Percentiles rank a stretch among this genome's conserved stretches.
These are phyloP conservation scores for Acipenser transmontanus DNA, from an alignment of 2,797 vertebrate species.

Conservation along the genomic window DNA sequence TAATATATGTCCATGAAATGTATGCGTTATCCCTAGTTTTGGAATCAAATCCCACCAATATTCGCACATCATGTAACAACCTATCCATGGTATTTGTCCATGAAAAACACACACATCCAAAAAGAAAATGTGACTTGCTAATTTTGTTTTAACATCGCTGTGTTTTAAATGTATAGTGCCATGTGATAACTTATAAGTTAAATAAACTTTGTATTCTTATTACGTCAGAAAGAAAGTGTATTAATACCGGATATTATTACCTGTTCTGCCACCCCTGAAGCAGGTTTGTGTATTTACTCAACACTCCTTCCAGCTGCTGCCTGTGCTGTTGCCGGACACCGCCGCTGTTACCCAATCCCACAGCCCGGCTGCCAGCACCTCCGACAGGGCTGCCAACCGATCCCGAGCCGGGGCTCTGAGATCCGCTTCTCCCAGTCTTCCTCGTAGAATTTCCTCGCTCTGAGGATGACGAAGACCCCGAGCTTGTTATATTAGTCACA, in stretches of 20 bases:
- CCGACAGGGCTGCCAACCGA: slow-evolving; percentile 43
- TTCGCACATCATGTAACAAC: too few relatives aligned
- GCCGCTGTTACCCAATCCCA: slow-evolving; percentile 41
- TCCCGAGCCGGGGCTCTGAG: slow-evolving; percentile 51
- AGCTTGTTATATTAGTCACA: slow-evolving; percentile 42
- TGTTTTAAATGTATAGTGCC: too few relatives aligned
- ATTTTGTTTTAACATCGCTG: too few relatives aligned
- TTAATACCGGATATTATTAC: slow-evolving; percentile 45
- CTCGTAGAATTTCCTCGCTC: slow-evolving; percentile 42
- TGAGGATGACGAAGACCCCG: slow-evolving; percentile 24
- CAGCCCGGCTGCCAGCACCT: slow-evolving; percentile 42
- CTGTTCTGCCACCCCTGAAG: slow-evolving; percentile 97
- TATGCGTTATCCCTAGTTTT: too few relatives aligned
- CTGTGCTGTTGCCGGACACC: slow-evolving; percentile 47
- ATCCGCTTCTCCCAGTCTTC: slow-evolving; percentile 42
- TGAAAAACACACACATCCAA: too few relatives aligned
- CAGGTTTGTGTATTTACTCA: slow-evolving; percentile 97
- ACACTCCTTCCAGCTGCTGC: slow-evolving; percentile 77
- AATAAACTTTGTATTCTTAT: too few relatives aligned
- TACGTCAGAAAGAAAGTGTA: too few relatives aligned
- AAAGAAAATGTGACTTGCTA: too few relatives aligned
- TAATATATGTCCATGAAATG: too few relatives aligned
- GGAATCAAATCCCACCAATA: too few relatives aligned
- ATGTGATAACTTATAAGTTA: too few relatives aligned
- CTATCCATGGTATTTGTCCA: too few relatives aligned